Base-by-base conservation (phyloP, 2,888 invertebrate genomes). In the Agriopis aurantiaria region DNA sequence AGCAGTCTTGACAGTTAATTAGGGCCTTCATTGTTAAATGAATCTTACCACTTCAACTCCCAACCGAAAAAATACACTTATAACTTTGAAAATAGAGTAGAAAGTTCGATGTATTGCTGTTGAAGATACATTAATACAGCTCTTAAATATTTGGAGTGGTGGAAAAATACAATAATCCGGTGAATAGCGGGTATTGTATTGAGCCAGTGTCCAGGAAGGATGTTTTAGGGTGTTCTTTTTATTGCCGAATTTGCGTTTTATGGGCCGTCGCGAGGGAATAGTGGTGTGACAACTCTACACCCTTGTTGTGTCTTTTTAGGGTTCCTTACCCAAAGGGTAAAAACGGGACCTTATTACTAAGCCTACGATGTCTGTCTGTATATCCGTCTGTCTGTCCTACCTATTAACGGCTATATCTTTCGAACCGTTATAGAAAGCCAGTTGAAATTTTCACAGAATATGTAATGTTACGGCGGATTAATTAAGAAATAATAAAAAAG, bases 241-340 rank as follows among this genome's bases (percentile, higher is more conserved):
- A 93, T 92, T 91, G 92, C 89, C 85, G 85, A 93, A 93, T 94
- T 93, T 93, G 93, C 93, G 93, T 94, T 94, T 94, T 93, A 94
- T 93, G 87, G 91, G 80, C 86, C 57, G 88, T 89, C 87, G 83
- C 88, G 85, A 85, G 90, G 91, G 90, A 91, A 87, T 12, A 80
- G 82, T 80, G 85, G 88, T 90, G 90, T 92, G 92, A 90, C 90
- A 91, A 86, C 81, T 88, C 79, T 83, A 87, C 86, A 85, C 84
- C 85, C 84, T 84, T 85, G 83, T 86, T 84, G 80, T 78, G 40
- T 85, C 80, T 81, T 81, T 80, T 83, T 85, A 86, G 82, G 17
- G 17, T 23, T 23, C 17, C 17, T 0, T 23, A 23, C 17, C 17
- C 17, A 23, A 23, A 23, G 17, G 17, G 17, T 23, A 23, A 23